These are phyloP conservation scores for Plusia festucae DNA, from an alignment of 2,888 invertebrate species.

Conservation along the genomic window DNA sequence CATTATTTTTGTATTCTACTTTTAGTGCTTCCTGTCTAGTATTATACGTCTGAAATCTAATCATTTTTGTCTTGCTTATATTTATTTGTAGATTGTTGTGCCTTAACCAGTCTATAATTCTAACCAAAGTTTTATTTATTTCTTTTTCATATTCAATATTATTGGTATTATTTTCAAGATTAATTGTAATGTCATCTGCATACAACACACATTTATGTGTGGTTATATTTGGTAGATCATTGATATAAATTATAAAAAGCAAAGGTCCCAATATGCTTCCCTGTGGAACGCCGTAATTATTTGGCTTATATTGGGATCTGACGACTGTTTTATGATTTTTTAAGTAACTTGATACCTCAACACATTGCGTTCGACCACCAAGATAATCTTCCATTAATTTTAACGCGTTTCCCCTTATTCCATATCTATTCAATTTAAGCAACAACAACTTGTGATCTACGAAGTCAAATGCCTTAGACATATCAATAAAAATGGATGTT, in stretches of 20 bases:
- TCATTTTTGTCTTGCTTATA: slow-evolving; percentile 2
- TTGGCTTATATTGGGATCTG: not conserved
- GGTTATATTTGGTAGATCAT: no score
- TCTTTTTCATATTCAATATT: slow-evolving; percentile 4
- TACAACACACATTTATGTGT: slow-evolving; percentile 4
- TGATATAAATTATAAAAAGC: no score
- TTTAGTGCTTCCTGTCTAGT: not conserved
- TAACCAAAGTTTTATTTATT: not conserved
- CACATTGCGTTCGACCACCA: not conserved
- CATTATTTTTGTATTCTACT: slow-evolving; percentile 4
- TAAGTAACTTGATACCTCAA: slow-evolving; percentile 1
- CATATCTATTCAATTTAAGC: not conserved
- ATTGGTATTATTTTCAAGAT: not conserved
- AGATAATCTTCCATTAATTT: slow-evolving; percentile 1
- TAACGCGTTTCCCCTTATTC: not conserved
- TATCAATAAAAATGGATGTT: not conserved
- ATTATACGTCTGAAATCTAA: slow-evolving; percentile 1
- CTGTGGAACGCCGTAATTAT: no score
- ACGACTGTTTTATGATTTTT: not conserved
- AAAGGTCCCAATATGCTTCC: no score
- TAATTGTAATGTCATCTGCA: not conserved
- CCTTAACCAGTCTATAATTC: not conserved
- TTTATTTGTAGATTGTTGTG: not conserved
- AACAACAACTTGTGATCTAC: not conserved
- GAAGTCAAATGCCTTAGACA: slow-evolving; percentile 1